phyloP scores from a whole-genome alignment of 2,888 invertebrate genomes.

The Apodemia zela region DNA sequence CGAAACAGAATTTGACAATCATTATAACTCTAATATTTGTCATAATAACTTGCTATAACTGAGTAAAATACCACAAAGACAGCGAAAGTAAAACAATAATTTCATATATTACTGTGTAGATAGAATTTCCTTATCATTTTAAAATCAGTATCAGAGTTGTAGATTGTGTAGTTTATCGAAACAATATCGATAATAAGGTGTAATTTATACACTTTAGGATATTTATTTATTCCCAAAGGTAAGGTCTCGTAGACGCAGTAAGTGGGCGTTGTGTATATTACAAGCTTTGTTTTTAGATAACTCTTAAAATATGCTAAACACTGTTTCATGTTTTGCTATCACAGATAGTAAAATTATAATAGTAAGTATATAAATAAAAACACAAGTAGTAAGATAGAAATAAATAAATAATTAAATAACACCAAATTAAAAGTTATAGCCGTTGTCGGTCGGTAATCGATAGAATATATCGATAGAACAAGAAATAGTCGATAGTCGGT shows the following conservation, averaged over 20 bases:
- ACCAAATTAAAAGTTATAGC: no score
- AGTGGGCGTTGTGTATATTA: slow-evolving; percentile 8
- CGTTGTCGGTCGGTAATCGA: no score
- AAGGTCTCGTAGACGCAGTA: not conserved
- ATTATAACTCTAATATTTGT: no score
- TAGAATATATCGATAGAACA: no score
- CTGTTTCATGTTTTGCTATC: slow-evolving; percentile 7
- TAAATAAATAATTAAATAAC: no score
- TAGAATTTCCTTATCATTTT: not conserved
- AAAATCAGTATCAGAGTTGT: not conserved
- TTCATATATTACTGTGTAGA: not conserved
- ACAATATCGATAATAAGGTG: slow-evolving; percentile 8
- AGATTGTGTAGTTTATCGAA: slow-evolving; percentile 5
- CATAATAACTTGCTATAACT: not conserved
- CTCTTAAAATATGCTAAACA: slow-evolving; percentile 6
- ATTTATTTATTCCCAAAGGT: slow-evolving; percentile 4
- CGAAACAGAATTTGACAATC: no score
- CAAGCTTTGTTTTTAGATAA: not conserved
- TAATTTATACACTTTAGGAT: slow-evolving; percentile 2
- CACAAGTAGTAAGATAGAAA: no score
- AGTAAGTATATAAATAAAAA: no score
- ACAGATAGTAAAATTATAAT: not conserved
- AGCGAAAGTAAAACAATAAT: not conserved
- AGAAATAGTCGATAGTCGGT: no score
- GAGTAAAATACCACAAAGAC: not conserved